Evolutionary conservation across 2,888 invertebrate genomes (phyloP).

Genomic region (Acleris sparsana): DNA sequence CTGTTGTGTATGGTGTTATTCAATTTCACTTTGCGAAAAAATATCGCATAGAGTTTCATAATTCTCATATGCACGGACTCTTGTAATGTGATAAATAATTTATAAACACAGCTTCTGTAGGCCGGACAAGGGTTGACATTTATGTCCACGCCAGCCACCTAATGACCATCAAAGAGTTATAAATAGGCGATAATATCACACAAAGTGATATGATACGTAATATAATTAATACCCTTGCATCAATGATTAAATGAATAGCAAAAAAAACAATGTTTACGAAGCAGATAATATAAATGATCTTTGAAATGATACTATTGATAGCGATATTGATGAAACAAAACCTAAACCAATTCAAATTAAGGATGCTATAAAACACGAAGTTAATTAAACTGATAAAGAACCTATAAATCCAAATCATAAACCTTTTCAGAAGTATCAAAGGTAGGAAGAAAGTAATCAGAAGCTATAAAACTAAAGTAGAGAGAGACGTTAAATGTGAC

Average conservation of each 20-base stretch:
- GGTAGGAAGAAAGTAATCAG: constrained; percentile 6
- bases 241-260: constrained; percentile 3
- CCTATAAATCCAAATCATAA: constrained; percentile 3
- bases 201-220: constrained; percentile 22
- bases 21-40: too few relatives aligned
- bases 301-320: too few relatives aligned
- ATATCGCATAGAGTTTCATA: neutral
- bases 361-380: neutral
- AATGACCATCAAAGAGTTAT: constrained; percentile 35
- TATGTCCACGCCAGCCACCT: constrained; percentile 29
- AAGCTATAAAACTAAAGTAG: constrained; percentile 5
- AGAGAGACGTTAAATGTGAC: neutral
- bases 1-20: too few relatives aligned
- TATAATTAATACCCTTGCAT: constrained; percentile 7
- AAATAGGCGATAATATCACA: constrained; percentile 30
- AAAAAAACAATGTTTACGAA: neutral
- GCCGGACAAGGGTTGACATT: constrained; percentile 36
- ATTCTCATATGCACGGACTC: neutral
- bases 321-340: neutral
- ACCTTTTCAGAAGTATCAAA: constrained; percentile 8
- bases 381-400: constrained; percentile 1
- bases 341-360: neutral
- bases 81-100: constrained; percentile 4
- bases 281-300: too few relatives aligned
- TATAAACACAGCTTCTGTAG: constrained; percentile 19